Base-by-base conservation (phyloP, 2,797 vertebrate genomes). In the Cetoscarus ocellatus region DNA sequence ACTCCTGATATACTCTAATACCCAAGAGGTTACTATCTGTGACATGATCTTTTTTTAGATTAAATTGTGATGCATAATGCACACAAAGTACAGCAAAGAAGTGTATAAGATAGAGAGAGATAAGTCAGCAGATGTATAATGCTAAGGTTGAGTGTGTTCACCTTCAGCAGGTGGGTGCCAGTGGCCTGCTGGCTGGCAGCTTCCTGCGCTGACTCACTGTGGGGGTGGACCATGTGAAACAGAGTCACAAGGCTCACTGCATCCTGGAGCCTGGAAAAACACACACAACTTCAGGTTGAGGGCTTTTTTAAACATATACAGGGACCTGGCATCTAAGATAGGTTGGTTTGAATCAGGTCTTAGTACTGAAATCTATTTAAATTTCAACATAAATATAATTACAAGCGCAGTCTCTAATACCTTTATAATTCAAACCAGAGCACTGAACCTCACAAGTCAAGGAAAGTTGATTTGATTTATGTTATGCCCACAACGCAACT, bases 211-310 rank as follows among this genome's bases (percentile, higher is more conserved):
- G 96, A 97, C 12, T 93, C 93, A 59, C 96, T 95, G 38, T 96
- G 90, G 11, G 97, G 96, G 70, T 99, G 94, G 15, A 98, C 74
- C 92, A 96, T 91, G 60, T 97, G 94, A 91, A 98, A 98, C 4
- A 99, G 91, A 14, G 79, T 93, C 66, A 98, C 94, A 50, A 99
- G 88, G 77, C 90, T 93, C 55, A 92, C 78, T 0, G 96, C 95
- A 57, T 99, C 96, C 17, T 96, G 94, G 0, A 96, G 35, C 81
- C 98, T 99, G 77, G 18, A 61, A 62, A n/a, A 60, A 50, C 1
- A 42, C 12, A 66, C 17, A 66, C 14, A 6, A n/a, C 9, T 47
- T 15, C 57, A 13, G 10, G 57, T 54, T 42, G 8, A 10, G 47
- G 8, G 52, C 35, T 54, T n/a, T 27, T 1, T n/a, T 27, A 7